Percentiles rank a stretch among this genome's conserved stretches.
These are phyloP conservation scores for Polyodon spathula DNA, from an alignment of 2,113 vertebrate genomes.

Conservation along the genomic window DNA sequence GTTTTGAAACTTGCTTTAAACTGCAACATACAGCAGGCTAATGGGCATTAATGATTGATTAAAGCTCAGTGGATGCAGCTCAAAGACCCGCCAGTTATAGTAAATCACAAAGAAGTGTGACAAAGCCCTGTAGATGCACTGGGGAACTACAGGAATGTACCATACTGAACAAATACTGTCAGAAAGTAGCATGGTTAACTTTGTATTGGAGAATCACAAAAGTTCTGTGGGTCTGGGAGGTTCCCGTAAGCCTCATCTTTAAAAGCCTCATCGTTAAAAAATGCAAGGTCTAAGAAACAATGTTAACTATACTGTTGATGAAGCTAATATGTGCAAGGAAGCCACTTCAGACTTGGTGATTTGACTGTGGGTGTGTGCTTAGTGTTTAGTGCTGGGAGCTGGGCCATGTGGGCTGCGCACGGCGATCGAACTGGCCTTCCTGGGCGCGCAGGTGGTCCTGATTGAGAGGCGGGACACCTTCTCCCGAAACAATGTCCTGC, in stretches of 20 bases:
- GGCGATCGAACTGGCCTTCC: conserved; percentile 77
- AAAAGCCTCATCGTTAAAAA: too few relatives aligned
- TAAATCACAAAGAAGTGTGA: too few relatives aligned
- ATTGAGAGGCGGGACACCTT: conserved; percentile 80
- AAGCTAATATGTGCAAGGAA: background rate
- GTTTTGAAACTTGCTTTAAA: too few relatives aligned
- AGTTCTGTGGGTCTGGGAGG: too few relatives aligned
- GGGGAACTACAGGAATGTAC: background rate
- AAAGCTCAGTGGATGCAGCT: too few relatives aligned
- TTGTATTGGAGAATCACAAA: too few relatives aligned
- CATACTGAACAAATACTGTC: background rate
- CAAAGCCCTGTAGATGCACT: background rate
- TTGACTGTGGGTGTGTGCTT: background rate
- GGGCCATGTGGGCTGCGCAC: conserved; percentile 83
- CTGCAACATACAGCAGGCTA: too few relatives aligned
- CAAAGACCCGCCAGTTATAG: too few relatives aligned
- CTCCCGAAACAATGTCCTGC: conserved; percentile 90
- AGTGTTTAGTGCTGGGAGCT: conserved; percentile 85
- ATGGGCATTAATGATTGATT: too few relatives aligned
- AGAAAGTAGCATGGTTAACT: too few relatives aligned
- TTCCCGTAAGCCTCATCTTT: too few relatives aligned
- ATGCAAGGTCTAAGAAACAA: background rate
- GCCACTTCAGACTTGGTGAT: background rate
- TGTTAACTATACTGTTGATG: background rate
- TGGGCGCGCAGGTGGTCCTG: conserved; percentile 77